Evolutionary conservation across 2,113 vertebrate species (phyloP).

Genomic region (Arothron firmamentum): DNA sequence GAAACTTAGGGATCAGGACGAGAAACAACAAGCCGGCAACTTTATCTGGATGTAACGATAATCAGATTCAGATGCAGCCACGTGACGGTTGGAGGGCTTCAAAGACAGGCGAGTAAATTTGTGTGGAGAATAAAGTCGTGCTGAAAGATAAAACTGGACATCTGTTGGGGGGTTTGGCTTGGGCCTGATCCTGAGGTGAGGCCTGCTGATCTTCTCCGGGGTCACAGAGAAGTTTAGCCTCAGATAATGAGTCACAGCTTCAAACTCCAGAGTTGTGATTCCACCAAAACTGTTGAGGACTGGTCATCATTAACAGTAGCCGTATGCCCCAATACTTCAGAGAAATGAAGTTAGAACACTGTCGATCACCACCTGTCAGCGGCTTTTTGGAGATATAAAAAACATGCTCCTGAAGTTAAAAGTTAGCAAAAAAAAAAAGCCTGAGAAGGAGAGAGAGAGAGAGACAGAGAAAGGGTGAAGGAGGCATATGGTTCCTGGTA

Average conservation of each 20-base stretch:
- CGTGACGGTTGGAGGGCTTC: not conserved
- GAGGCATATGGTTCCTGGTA: constrained; percentile 1
- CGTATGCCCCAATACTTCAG: not conserved
- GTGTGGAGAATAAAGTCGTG: not conserved
- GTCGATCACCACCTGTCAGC: not conserved
- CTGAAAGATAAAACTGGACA: constrained; percentile 3
- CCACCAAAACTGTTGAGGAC: not conserved
- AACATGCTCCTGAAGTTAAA: too few relatives aligned
- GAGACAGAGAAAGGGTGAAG: too few relatives aligned
- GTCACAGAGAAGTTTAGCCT: constrained; percentile 3
- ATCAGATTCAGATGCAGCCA: not conserved
- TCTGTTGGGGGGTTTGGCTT: constrained; percentile 12
- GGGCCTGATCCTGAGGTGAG: constrained; percentile 8
- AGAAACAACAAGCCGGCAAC: not conserved
- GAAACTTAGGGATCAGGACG: not conserved
- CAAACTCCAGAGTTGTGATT: too few relatives aligned
- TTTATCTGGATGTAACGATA: not conserved
- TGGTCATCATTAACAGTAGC: not conserved
- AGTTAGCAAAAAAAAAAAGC: too few relatives aligned
- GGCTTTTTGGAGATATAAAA: too few relatives aligned
- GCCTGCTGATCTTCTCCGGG: constrained; percentile 3
- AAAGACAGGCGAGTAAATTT: not conserved
- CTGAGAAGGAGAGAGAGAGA: too few relatives aligned
- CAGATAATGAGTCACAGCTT: constrained; percentile 21
- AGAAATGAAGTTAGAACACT: not conserved